These are phyloP conservation scores for Zoanthus gigantus DNA, from an alignment of 92 coral and sea anemone genomes.

Conservation along the genomic window DNA sequence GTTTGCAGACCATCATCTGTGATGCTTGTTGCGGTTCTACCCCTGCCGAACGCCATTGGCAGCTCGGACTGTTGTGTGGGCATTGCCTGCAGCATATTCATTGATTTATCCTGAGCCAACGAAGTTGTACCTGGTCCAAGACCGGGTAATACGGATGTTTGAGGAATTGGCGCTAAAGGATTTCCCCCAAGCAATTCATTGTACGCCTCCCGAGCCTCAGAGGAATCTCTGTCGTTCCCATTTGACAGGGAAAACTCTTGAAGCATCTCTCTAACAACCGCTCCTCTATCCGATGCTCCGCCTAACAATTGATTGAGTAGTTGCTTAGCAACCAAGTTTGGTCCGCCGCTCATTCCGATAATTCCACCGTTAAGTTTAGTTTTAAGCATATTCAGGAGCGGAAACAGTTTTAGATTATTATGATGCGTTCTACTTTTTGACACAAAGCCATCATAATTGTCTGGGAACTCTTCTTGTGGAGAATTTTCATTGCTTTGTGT, in stretches of 20 bases:
- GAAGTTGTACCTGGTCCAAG: conserved; percentile 31
- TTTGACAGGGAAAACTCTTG: conserved; percentile 84
- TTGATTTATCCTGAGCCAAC: conserved; percentile 10
- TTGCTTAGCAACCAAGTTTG: conserved; percentile 65
- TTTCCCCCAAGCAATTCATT: conserved; percentile 74
- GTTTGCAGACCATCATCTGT: conserved; percentile 17
- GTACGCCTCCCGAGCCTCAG: conserved; percentile 77
- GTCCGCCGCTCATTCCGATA: conserved; percentile 45
- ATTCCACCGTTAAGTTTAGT: conserved; percentile 57
- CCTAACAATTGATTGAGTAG: conserved; percentile 79
- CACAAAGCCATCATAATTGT: conserved; percentile 62
- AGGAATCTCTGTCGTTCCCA: conserved; percentile 70
- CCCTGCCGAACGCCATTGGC: conserved; percentile 17
- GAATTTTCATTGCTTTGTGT: conserved; percentile 16
- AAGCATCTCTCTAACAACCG: conserved; percentile 88
- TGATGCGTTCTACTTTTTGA: conserved; percentile 14
- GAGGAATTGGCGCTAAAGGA: conserved; percentile 50
- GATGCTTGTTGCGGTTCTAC: background rate
- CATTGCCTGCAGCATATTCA: conserved; percentile 15
- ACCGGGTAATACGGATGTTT: conserved; percentile 22
- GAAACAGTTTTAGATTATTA: conserved; percentile 70
- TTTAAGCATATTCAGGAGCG: conserved; percentile 70
- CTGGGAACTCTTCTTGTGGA: conserved; percentile 58
- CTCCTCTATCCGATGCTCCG: conserved; percentile 72
- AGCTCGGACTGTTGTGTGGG: background rate